Conservation (phyloP, 2,113 vertebrate genomes). For the Echinops telfairi region DNA sequence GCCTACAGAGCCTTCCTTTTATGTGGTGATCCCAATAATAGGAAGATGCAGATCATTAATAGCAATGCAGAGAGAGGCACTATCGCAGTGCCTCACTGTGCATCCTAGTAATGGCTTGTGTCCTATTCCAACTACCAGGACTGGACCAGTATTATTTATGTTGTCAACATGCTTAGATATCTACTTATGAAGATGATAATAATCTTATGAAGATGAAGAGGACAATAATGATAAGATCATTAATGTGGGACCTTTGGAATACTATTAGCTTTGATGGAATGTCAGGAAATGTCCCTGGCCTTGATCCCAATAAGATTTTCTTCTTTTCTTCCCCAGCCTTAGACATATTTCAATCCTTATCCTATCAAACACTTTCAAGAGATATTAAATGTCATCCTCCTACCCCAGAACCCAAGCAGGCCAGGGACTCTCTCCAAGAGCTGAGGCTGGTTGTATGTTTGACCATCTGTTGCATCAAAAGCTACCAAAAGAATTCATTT, state of each 20-base stretch:
- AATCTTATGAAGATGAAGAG: too few relatives aligned
- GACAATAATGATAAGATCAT: too few relatives aligned
- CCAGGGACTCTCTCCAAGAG: background rate
- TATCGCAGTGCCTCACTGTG: too few relatives aligned
- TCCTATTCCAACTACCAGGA: too few relatives aligned
- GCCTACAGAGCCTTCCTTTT: background rate
- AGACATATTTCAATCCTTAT: background rate
- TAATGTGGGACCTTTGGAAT: too few relatives aligned
- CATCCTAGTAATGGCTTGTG: too few relatives aligned
- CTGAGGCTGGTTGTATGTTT: background rate
- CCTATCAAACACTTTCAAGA: slow-evolving; percentile 23
- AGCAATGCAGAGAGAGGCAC: too few relatives aligned
- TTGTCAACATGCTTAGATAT: too few relatives aligned
- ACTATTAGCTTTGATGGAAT: background rate
- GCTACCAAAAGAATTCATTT: background rate
- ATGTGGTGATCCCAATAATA: too few relatives aligned
- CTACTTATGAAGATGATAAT: too few relatives aligned
- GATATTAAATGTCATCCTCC: background rate
- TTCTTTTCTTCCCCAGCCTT: background rate
- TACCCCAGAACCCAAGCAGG: background rate
- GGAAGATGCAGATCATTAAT: too few relatives aligned
- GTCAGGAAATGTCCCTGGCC: background rate
- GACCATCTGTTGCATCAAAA: background rate
- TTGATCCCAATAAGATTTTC: slow-evolving; percentile 27
- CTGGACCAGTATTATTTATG: too few relatives aligned